These are phyloP conservation scores for Cephonodes hylas DNA, from an alignment of 2,888 invertebrate genomes.

Conservation along the genomic window DNA sequence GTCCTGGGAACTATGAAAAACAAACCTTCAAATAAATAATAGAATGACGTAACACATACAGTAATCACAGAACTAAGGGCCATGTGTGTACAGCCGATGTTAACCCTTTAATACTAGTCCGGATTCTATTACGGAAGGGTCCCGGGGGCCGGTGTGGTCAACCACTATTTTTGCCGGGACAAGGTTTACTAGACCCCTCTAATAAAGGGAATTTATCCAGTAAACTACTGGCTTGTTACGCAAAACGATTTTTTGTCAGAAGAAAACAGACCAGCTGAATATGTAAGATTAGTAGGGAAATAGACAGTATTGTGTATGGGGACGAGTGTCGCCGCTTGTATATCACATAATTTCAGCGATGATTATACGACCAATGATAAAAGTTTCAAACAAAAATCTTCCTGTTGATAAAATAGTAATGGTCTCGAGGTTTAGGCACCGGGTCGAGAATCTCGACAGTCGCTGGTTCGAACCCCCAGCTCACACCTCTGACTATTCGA, in stretches of 20 bases:
- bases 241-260: not conserved
- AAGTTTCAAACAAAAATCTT: no score
- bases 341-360: no score
- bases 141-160: constrained; percentile 41
- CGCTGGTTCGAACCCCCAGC: no score
- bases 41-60: not conserved
- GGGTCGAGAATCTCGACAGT: no score
- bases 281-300: no score
- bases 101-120: constrained; percentile 29
- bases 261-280: no score
- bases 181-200: constrained; percentile 57
- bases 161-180: constrained; percentile 61
- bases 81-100: constrained; percentile 19
- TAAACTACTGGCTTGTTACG: constrained; percentile 21
- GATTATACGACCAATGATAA: no score
- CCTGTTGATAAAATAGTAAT: no score
- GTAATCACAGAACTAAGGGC: not conserved
- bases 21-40: not conserved
- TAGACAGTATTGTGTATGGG: no score
- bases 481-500: no score
- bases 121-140: constrained; percentile 30
- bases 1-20: not conserved
- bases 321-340: no score
- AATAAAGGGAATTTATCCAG: constrained; percentile 63
- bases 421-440: no score